Conservation (phyloP, 2,797 vertebrate genomes). For the Anniella stebbinsi region DNA sequence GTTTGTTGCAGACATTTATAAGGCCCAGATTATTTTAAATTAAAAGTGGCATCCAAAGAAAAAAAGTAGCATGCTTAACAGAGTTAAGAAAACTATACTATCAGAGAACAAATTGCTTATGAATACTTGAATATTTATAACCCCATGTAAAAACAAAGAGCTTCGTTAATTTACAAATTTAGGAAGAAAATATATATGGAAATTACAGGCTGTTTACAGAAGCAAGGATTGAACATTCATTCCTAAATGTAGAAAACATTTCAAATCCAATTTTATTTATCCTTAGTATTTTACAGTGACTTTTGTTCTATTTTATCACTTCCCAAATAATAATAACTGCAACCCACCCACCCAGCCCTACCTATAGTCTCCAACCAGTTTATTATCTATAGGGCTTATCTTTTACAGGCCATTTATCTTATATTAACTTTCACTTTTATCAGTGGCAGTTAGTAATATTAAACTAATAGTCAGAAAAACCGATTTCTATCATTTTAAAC, state of each 20-base stretch:
- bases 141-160: slow-evolving; percentile 36
- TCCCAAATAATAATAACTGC: not conserved
- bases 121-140: slow-evolving; percentile 34
- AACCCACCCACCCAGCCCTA: not conserved
- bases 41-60: slow-evolving; percentile 10
- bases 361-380: not conserved
- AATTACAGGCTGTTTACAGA: slow-evolving; percentile 15
- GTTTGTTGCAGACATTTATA: slow-evolving; percentile 2
- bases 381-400: not conserved
- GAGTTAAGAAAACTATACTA: slow-evolving; percentile 22
- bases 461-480: not conserved
- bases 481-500: not conserved
- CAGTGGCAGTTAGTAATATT: not conserved
- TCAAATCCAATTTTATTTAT: slow-evolving; percentile 23
- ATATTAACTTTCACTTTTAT: not conserved
- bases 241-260: not conserved
- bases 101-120: slow-evolving; percentile 23
- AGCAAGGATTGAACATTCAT: not conserved
- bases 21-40: slow-evolving; percentile 11
- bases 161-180: slow-evolving; percentile 30
- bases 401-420: not conserved
- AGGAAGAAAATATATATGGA: not conserved
- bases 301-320: not conserved
- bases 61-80: not conserved
- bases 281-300: not conserved